Evolutionary conservation across 2,113 vertebrate species (phyloP), one percentile per base, ranked within the genome.

Genomic region (Bujurquina vittata): DNA sequence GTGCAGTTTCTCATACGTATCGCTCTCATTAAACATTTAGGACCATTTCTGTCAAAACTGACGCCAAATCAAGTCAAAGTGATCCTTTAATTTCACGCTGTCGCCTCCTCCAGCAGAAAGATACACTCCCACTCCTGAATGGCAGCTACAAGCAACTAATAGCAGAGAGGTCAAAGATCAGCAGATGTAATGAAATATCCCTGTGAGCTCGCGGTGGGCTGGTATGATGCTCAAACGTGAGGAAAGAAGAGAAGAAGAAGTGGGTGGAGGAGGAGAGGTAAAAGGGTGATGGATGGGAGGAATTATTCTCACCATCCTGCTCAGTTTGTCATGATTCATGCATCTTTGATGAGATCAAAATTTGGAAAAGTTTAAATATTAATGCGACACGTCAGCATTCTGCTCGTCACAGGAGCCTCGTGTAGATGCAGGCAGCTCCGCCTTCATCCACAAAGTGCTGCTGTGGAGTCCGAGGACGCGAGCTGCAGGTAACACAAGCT

Each of bases 151-250:
- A 72, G 67, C 46, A 54, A 72, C 67, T 26, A 29, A 89, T 79
- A 9, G 60, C 0, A 1, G 37, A 79, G 11, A 84, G 85, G 85
- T 89, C 78, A 88, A 18, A 22, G 86, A 85, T 88, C 65, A 59
- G 11, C 54, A 7, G 54, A 4, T 35, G 90, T 91, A 89, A 91
- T 0, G 14, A 8, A 89, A 88, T 88, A 74, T 46, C 80, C 85
- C 78, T 86, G 84, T 86, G 90, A 91, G 78, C 86, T 79, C 60
- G 9, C 33, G 67, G 62, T 52, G 72, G 63, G 43, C 67, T 33
- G 18, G 23, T 54, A 72, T 72, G 11, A 72, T 72, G 67, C 67
- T 54, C 46, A 52, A 54, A 72, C 54, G 46, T 72, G 46, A 72
- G 67, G 67, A 72, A 72, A 72, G 67, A 4, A 3, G 67, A 72